phyloP scores from a whole-genome alignment of 2,113 vertebrate genomes.

The Chionis minor region DNA sequence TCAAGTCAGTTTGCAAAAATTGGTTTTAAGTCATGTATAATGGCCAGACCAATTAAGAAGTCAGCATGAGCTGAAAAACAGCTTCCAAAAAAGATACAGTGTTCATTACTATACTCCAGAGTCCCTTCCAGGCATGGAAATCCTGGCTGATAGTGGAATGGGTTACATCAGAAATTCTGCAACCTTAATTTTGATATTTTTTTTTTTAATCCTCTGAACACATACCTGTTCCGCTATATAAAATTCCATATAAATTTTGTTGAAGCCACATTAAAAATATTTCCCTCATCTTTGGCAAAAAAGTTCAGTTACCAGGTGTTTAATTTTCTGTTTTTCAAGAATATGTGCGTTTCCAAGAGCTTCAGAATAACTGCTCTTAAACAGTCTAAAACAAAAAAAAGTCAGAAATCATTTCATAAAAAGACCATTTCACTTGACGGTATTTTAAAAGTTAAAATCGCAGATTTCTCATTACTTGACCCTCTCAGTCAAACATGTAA shows the following conservation, averaged over 20 bases:
- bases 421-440: background rate
- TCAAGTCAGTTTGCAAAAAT: background rate
- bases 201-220: background rate
- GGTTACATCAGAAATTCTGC: background rate
- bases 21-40: background rate
- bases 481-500: background rate
- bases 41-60: background rate
- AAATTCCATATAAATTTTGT: background rate
- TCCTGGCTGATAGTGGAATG: background rate
- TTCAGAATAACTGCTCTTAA: background rate
- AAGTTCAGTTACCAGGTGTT: background rate
- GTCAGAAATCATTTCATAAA: background rate
- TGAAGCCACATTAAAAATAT: background rate
- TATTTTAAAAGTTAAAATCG: background rate
- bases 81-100: background rate
- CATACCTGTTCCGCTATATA: background rate
- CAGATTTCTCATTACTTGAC: background rate
- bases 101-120: background rate
- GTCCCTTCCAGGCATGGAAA: background rate
- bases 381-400: background rate
- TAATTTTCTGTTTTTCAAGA: background rate
- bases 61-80: background rate
- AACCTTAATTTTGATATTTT: background rate
- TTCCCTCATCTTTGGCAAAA: background rate
- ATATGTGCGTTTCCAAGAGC: background rate